phyloP scores from a whole-genome alignment of 2,113 vertebrate species.

The Caranx ignobilis region DNA sequence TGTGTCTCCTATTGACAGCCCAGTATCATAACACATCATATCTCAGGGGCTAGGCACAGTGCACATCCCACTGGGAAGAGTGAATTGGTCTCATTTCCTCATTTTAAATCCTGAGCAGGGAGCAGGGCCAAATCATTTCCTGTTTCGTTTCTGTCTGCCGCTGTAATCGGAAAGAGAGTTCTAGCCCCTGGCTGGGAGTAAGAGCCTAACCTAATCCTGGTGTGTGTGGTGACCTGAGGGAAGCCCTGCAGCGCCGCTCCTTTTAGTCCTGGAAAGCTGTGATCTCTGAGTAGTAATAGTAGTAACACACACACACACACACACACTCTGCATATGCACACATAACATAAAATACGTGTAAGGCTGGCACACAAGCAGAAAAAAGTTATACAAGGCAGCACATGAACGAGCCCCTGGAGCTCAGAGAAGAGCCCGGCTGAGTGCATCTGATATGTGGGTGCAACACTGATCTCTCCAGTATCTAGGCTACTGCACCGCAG shows the following conservation, averaged over 20 bases:
- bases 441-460: conserved; percentile 63
- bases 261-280: conserved; percentile 55
- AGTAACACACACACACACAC: conserved; percentile 4
- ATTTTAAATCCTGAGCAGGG: conserved; percentile 39
- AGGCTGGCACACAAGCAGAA: not conserved
- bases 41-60: not conserved
- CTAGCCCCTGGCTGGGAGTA: conserved; percentile 28
- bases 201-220: conserved; percentile 47
- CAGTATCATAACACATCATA: conserved; percentile 6
- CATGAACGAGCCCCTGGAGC: conserved; percentile 52
- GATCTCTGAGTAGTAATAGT: conserved; percentile 29
- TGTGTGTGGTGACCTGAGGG: conserved; percentile 43
- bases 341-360: conserved; percentile 26
- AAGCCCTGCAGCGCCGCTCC: conserved; percentile 35
- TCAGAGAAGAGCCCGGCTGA: conserved; percentile 54
- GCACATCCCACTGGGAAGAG: conserved; percentile 17
- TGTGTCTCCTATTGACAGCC: not conserved
- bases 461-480: conserved; percentile 55
- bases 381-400: conserved; percentile 8
- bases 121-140: conserved; percentile 55
- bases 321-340: conserved; percentile 17
- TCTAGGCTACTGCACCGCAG: conserved; percentile 77
- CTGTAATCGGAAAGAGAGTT: conserved; percentile 46
- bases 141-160: conserved; percentile 38
- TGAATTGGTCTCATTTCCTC: conserved; percentile 37